Percentiles rank a stretch among this genome's conserved stretches.
Conservation (phyloP, 2,113 vertebrate genomes). For the Corythaeola cristata region DNA sequence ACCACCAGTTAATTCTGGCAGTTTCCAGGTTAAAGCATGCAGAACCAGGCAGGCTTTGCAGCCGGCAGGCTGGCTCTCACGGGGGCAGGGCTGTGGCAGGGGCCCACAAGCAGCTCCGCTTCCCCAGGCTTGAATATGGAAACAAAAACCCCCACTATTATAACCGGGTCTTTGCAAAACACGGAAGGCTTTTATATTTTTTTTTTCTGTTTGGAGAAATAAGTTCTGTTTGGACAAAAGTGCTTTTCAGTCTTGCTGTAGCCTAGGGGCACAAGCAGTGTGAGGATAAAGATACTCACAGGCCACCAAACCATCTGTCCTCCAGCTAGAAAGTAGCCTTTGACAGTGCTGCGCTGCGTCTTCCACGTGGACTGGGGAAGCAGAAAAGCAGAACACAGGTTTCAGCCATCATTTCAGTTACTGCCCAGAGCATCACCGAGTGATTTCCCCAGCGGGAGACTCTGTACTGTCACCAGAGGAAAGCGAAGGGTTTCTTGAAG, state of each 20-base stretch:
- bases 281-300: constrained; percentile 72
- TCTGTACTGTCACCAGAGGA: neutral
- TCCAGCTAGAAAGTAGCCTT: constrained; percentile 95
- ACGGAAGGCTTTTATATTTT: neutral
- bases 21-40: neutral
- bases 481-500: neutral
- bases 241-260: neutral
- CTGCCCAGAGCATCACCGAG: neutral
- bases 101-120: neutral
- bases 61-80: rapidly evolving
- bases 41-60: neutral
- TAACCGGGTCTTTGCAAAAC: neutral
- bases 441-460: rapidly evolving
- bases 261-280: too few relatives aligned
- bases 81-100: neutral
- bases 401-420: neutral
- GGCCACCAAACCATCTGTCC: constrained; percentile 98
- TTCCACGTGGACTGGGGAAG: constrained; percentile 89
- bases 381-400: neutral
- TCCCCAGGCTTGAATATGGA: rapidly evolving
- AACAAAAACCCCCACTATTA: rapidly evolving
- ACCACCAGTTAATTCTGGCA: neutral
- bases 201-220: neutral
- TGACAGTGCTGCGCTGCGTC: constrained; percentile 91
- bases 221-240: neutral